These are phyloP conservation scores for Cossypha polioptera DNA, from an alignment of 2,797 vertebrate species.

Conservation along the genomic window DNA sequence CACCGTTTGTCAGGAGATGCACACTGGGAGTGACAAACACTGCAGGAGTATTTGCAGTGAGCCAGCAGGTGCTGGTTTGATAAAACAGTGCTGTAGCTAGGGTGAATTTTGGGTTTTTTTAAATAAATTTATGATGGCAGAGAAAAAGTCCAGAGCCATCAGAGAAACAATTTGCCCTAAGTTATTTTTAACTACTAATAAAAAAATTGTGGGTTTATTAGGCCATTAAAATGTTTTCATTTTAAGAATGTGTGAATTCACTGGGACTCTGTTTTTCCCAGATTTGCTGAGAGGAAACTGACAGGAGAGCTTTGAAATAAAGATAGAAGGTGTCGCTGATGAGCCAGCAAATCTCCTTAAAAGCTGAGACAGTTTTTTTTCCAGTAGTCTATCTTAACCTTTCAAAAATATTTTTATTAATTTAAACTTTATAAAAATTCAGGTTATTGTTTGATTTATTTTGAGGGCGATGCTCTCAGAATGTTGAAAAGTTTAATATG, in stretches of 20 bases:
- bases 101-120: neutral
- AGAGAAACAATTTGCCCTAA: neutral
- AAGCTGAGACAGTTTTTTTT: neutral
- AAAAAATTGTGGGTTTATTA: neutral
- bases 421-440: neutral
- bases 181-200: neutral
- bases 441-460: neutral
- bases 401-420: neutral
- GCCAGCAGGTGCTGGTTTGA: neutral
- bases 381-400: neutral
- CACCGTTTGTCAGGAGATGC: neutral
- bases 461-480: neutral
- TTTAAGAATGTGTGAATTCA: neutral
- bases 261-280: neutral
- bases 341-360: neutral
- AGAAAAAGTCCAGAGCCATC: neutral
- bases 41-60: neutral
- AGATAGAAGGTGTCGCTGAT: neutral
- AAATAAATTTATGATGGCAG: neutral
- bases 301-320: neutral
- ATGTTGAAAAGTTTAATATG: neutral
- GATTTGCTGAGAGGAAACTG: neutral
- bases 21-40: neutral
- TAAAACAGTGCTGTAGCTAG: neutral
- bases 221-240: neutral